Percentiles rank a stretch among this genome's conserved stretches.
Evolutionary conservation across 2,797 vertebrate species (phyloP).

Genomic region (Aldrovandia affinis): DNA sequence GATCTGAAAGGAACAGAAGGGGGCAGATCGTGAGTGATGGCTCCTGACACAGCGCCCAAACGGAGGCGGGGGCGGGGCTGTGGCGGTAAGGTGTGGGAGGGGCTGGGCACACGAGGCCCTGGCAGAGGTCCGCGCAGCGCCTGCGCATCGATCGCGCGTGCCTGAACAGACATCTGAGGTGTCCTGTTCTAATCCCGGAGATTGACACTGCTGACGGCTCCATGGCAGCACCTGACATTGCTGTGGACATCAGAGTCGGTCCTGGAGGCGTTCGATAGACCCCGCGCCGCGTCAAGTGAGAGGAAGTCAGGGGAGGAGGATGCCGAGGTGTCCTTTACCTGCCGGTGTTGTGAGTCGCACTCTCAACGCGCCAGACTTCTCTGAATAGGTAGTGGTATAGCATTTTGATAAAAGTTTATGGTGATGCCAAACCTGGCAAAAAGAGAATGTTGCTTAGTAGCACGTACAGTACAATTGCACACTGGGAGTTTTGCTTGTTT

Average conservation of each 20-base stretch:
- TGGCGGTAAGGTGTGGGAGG: background rate
- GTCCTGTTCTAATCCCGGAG: constrained; percentile 11
- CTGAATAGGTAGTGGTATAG: background rate
- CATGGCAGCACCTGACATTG: background rate
- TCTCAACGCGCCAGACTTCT: background rate
- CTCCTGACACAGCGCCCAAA: background rate
- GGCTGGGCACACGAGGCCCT: background rate
- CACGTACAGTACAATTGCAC: too few relatives aligned
- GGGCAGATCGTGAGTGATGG: background rate
- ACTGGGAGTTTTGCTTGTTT: too few relatives aligned
- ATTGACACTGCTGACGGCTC: background rate
- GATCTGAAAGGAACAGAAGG: constrained; percentile 17
- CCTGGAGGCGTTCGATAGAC: background rate
- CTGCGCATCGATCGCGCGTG: background rate
- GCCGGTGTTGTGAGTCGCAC: background rate
- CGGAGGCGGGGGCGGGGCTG: background rate
- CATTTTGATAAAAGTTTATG: too few relatives aligned
- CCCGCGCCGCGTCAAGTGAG: background rate
- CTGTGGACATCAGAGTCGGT: background rate
- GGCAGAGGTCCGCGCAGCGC: background rate
- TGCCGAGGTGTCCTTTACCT: background rate
- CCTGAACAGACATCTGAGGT: background rate
- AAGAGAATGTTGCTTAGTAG: too few relatives aligned
- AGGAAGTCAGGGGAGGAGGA: background rate
- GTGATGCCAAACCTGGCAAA: too few relatives aligned